Base-by-base conservation (phyloP, 37 sponge, comb jelly and placozoan genomes). In the Crambe crambe region DNA sequence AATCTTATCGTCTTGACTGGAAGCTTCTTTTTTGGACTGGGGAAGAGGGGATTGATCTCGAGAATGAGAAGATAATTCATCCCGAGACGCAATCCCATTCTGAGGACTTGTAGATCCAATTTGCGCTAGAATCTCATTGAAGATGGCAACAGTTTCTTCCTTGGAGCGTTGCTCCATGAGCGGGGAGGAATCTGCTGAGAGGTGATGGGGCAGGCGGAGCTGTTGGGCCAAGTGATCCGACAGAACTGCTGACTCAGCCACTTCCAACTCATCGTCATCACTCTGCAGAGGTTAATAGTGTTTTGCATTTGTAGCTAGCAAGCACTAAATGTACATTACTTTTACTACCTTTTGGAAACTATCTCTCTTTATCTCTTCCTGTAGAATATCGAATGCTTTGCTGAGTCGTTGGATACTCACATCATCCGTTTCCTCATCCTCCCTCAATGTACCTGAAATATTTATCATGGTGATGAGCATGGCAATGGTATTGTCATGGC, bases 81-180 rank as follows among this genome's bases (percentile, higher is more conserved):
- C 12, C 51, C 51, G 6, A 47, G 51, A n/a, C n/a, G 6, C 51
- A 47, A 15, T 47, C 51, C 12, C 10, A 47, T 47, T 47, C 51
- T 12, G 6, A 47, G 51, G 12, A 47, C 51, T 47, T 47, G 51
- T 9, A 31, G 9, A 30, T 2, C 30, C 66, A 30, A 65, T 65
- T 8, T 86, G 72, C 1, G 79, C 43, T 2, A 91, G 36, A 75
- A 86, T 73, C 36, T 79, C 80, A 26, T 91, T 76, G 37, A 91
- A 83, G 56, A 86, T 78, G 56, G 84, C 70, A 12, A 26, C 35
- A 0, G 91, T 86, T 32, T 91, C 91, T n/a, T 66, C 80, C 27
- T 39, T 80, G 17, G 40, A 26, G 4, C 57, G 20, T 10, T 20
- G 37, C 9, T 68, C 9, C 35, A 68, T 68, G 35, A 68, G 37